Evolutionary conservation across 2,113 vertebrate genomes (phyloP).

Genomic region (Tautogolabrus adspersus): DNA sequence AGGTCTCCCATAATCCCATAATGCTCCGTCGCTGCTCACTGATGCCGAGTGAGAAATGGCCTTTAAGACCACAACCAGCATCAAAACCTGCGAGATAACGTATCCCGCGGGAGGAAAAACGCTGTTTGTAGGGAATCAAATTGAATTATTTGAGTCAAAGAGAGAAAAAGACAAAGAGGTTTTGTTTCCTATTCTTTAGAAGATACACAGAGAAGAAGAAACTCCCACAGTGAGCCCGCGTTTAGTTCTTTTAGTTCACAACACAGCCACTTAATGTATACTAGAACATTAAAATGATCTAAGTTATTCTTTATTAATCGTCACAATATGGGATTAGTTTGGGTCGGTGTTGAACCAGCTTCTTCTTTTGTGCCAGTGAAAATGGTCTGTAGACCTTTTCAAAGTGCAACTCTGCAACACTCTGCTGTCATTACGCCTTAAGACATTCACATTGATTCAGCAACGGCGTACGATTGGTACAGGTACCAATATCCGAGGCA

Average conservation of each 20-base stretch:
- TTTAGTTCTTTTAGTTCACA: not conserved
- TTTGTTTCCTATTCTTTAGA: not conserved
- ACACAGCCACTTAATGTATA: not conserved
- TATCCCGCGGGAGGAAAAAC: constrained; percentile 6
- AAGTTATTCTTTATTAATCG: too few species aligned
- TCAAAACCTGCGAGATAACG: constrained; percentile 55
- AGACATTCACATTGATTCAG: too few species aligned
- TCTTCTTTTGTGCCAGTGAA: too few species aligned
- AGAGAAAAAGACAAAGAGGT: not conserved
- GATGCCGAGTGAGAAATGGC: constrained; percentile 70
- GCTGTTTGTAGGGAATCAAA: constrained; percentile 29
- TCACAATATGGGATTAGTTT: too few species aligned
- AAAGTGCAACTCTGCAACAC: too few species aligned
- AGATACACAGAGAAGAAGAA: not conserved
- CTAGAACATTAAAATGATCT: not conserved
- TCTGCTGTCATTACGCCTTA: too few species aligned
- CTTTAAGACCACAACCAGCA: constrained; percentile 58
- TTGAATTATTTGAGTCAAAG: constrained; percentile 17
- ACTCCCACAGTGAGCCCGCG: not conserved
- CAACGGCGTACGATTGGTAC: too few species aligned
- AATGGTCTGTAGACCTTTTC: too few species aligned
- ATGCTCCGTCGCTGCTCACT: constrained; percentile 44
- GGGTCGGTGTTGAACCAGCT: too few species aligned
- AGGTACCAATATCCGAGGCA: too few species aligned
- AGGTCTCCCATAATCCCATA: constrained; percentile 73